Percentiles rank a stretch among this genome's conserved stretches.
Conservation (phyloP, 2,113 vertebrate species). For the Synodontis membranacea region DNA sequence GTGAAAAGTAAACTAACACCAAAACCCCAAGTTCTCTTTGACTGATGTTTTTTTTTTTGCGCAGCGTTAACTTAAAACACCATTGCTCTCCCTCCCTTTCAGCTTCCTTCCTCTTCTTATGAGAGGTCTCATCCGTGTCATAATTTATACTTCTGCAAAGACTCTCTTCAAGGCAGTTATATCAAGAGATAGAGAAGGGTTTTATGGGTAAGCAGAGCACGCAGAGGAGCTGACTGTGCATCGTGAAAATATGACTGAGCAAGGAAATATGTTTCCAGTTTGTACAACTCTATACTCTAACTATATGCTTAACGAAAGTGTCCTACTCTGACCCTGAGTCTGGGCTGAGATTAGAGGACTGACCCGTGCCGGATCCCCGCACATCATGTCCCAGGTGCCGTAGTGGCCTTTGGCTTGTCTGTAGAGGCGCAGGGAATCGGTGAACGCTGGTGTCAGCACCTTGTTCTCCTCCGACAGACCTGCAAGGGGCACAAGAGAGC, state of each 20-base stretch:
- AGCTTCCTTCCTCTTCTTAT: background rate
- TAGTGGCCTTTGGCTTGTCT: slow-evolving; percentile 87
- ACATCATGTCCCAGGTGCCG: slow-evolving; percentile 97
- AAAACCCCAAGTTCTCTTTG: background rate
- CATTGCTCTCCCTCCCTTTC: background rate
- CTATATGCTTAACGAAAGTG: background rate
- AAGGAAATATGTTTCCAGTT: background rate
- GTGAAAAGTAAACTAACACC: background rate
- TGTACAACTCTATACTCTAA: background rate
- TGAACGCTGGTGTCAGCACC: slow-evolving; percentile 89
- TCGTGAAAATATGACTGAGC: background rate
- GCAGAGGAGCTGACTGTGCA: background rate
- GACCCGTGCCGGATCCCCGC: slow-evolving; percentile 87
- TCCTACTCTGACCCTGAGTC: background rate
- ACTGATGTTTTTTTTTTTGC: background rate
- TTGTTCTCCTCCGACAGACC: slow-evolving; percentile 85
- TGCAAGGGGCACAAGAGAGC: slow-evolving; percentile 58
- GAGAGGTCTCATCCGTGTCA: background rate
- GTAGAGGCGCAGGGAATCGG: slow-evolving; percentile 83
- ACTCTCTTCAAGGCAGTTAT: background rate
- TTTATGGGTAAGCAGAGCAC: background rate
- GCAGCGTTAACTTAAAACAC: background rate
- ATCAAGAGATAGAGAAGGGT: background rate
- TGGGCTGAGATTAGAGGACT: slow-evolving; percentile 24
- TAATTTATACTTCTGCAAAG: background rate